These are phyloP conservation scores for Pristionchus mayeri DNA, from an alignment of 2,888 invertebrate genomes.

Conservation along the genomic window DNA sequence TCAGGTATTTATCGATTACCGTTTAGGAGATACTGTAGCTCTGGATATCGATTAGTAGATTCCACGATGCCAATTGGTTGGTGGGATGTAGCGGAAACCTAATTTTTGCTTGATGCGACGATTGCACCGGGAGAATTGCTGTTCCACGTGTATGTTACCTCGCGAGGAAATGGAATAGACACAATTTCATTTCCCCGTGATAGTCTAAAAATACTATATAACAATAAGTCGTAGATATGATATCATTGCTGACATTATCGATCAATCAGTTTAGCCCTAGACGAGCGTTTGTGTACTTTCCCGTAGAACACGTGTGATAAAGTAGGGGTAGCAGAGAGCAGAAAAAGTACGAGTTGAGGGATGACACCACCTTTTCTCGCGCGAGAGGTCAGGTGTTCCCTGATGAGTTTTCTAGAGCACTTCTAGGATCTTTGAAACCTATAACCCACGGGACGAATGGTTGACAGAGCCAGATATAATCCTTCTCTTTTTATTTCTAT, in stretches of 20 bases:
- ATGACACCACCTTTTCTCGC: neutral
- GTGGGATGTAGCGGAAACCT: too few relatives aligned
- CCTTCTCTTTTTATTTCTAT: neutral
- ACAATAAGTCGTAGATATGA: neutral
- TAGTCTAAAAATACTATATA: neutral
- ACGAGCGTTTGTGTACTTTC: neutral
- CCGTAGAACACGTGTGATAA: neutral
- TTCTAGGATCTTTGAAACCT: too few relatives aligned
- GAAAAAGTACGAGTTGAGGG: neutral
- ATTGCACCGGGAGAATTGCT: too few relatives aligned
- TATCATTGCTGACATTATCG: neutral
- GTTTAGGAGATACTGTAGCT: neutral
- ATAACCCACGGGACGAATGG: too few relatives aligned
- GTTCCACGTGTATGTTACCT: too few relatives aligned
- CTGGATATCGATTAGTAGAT: too few relatives aligned
- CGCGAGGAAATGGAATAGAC: too few relatives aligned
- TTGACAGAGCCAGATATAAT: too few relatives aligned
- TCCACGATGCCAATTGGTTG: too few relatives aligned
- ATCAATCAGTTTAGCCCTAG: neutral
- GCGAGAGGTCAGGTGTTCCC: slow-evolving; percentile 27
- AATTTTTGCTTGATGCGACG: too few relatives aligned
- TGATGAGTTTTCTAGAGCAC: too few relatives aligned
- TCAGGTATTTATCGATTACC: slow-evolving; percentile 50
- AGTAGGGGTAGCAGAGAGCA: neutral
- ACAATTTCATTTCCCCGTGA: neutral